phyloP scores from a whole-genome alignment of 1,140 invertebrate genomes.

The Drosophila saltans region DNA sequence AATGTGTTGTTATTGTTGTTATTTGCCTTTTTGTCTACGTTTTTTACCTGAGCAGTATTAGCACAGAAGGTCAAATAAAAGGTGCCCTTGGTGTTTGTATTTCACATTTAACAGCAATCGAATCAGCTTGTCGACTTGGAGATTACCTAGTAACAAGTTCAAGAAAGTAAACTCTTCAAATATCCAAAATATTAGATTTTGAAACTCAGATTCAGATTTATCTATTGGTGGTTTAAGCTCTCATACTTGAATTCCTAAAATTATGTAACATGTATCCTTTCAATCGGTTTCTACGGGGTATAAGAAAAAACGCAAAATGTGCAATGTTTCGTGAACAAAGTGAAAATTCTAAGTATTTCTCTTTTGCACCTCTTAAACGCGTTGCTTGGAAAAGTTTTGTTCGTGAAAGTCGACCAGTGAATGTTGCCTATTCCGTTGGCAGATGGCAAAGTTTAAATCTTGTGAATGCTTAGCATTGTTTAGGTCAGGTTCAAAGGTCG shows the following conservation, averaged over 20 bases:
- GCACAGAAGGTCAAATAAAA: slow-evolving; percentile 13
- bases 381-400: not conserved
- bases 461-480: not conserved
- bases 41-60: not conserved
- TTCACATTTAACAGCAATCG: not conserved
- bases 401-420: slow-evolving; percentile 28
- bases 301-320: not conserved
- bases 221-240: too few species aligned
- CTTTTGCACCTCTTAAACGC: slow-evolving; percentile 3
- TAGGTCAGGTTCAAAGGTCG: not conserved
- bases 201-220: too few species aligned
- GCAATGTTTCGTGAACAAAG: slow-evolving; percentile 6
- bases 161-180: too few species aligned
- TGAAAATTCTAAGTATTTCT: slow-evolving; percentile 16
- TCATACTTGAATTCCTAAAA: too few species aligned
- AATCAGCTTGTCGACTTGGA: not conserved
- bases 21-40: not conserved
- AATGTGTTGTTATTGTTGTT: not conserved
- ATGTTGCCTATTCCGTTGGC: slow-evolving; percentile 19
- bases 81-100: slow-evolving; percentile 29
- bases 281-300: not conserved
- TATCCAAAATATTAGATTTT: too few species aligned
- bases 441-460: not conserved
- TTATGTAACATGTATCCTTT: too few species aligned
- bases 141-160: not conserved